Conservation (phyloP, 2,888 invertebrate genomes). For the Brachylomia viminalis region DNA sequence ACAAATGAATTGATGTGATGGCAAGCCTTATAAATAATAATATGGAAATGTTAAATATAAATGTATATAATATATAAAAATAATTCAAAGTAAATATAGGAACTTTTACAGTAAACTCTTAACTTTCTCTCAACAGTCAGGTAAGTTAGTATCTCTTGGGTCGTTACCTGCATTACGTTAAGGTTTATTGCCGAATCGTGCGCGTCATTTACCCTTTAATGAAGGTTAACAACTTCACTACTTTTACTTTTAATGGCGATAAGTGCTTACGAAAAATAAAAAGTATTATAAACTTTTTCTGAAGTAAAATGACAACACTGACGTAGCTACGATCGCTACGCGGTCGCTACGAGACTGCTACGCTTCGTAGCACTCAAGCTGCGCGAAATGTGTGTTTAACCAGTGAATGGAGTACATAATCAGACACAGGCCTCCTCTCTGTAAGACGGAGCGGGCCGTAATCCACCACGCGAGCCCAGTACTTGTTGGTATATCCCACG, state of each 20-base stretch:
- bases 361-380: slow-evolving; percentile 41
- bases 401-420: too few species aligned
- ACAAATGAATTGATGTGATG: slow-evolving; percentile 31
- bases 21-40: slow-evolving; percentile 11
- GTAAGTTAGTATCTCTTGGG: slow-evolving; percentile 59
- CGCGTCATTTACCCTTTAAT: slow-evolving; percentile 39
- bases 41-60: slow-evolving; percentile 26
- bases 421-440: too few species aligned
- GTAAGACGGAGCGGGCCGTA: too few species aligned
- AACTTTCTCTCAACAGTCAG: slow-evolving; percentile 34
- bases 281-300: neutral
- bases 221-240: slow-evolving; percentile 34
- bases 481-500: too few species aligned
- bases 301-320: neutral
- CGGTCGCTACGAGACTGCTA: slow-evolving; percentile 32
- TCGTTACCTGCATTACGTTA: slow-evolving; percentile 59
- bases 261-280: slow-evolving; percentile 4
- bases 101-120: slow-evolving; percentile 30
- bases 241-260: slow-evolving; percentile 37
- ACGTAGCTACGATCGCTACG: slow-evolving; percentile 17
- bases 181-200: slow-evolving; percentile 54
- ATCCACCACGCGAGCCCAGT: too few species aligned
- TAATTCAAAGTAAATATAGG: slow-evolving; percentile 14
- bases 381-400: slow-evolving; percentile 12
- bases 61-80: too few species aligned